phyloP scores from a whole-genome alignment of 2,888 invertebrate species.

The Sympetrum striolatum region DNA sequence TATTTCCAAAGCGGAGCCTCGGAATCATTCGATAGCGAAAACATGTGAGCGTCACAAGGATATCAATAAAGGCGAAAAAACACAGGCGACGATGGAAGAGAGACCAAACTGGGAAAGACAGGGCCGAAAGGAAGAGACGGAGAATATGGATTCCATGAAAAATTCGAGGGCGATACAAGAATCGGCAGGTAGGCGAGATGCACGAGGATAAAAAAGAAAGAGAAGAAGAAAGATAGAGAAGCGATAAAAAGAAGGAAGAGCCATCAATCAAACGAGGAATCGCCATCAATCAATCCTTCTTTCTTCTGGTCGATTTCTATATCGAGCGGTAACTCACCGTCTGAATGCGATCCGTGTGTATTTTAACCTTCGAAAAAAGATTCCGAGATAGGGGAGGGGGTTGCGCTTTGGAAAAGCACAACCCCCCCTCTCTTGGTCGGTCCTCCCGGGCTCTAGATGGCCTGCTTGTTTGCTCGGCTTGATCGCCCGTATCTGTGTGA shows the following conservation, averaged over 20 bases:
- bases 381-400: neutral
- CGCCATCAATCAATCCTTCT: neutral
- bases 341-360: neutral
- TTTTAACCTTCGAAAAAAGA: neutral
- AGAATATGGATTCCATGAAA: neutral
- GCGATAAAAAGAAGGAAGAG: neutral
- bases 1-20: neutral
- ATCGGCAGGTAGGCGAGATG: neutral
- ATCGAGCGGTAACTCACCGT: conserved; percentile 8
- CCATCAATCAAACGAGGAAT: conserved; percentile 10
- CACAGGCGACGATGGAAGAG: neutral
- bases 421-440: neutral
- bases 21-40: neutral
- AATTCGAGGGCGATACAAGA: neutral
- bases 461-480: neutral
- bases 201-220: neutral
- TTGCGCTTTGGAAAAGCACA: neutral
- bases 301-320: neutral
- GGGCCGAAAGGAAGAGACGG: neutral
- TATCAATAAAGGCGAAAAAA: neutral
- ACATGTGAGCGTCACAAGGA: neutral
- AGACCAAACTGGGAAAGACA: neutral
- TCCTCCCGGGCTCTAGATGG: neutral
- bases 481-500: neutral
- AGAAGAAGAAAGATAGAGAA: neutral